Conservation (phyloP, 2,797 vertebrate genomes). For the Peromyscus aztecus region DNA sequence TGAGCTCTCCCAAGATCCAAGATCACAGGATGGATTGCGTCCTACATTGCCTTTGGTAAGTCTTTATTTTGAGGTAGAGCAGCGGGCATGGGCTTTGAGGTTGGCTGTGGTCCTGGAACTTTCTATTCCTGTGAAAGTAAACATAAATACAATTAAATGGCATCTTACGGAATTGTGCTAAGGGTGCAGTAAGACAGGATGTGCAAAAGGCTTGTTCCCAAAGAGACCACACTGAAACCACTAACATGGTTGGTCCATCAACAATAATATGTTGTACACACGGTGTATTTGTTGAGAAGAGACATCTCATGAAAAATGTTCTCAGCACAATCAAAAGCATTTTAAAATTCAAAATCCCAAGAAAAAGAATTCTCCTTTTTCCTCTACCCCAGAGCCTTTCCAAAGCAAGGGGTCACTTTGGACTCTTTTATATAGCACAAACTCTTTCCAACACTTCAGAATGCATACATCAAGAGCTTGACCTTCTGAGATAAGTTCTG, state of each 20-base stretch:
- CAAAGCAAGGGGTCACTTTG: not conserved
- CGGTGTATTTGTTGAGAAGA: not conserved
- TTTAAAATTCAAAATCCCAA: not conserved
- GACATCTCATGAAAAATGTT: not conserved
- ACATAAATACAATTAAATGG: not conserved
- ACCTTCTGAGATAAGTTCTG: conserved; percentile 63
- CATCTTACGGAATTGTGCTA: not conserved
- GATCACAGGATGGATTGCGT: not conserved
- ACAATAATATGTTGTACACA: not conserved
- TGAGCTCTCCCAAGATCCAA: not conserved
- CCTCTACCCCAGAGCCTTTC: not conserved
- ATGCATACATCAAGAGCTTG: conserved; percentile 19
- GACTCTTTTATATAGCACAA: not conserved
- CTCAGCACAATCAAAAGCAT: not conserved
- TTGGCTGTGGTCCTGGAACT: not conserved
- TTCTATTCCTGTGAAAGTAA: not conserved
- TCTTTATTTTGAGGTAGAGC: not conserved
- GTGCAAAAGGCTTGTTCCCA: not conserved
- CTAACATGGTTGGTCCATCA: not conserved
- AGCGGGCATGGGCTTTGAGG: not conserved
- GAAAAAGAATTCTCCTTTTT: not conserved
- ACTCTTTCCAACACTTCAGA: conserved; percentile 22
- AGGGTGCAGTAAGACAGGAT: not conserved
- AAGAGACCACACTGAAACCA: not conserved
- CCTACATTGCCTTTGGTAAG: not conserved